A percentile compares a stretch with the other conserved stretches of the same genome.
These are phyloP conservation scores for Lingula anatina DNA, from an alignment of 2,888 invertebrate genomes.

Conservation along the genomic window DNA sequence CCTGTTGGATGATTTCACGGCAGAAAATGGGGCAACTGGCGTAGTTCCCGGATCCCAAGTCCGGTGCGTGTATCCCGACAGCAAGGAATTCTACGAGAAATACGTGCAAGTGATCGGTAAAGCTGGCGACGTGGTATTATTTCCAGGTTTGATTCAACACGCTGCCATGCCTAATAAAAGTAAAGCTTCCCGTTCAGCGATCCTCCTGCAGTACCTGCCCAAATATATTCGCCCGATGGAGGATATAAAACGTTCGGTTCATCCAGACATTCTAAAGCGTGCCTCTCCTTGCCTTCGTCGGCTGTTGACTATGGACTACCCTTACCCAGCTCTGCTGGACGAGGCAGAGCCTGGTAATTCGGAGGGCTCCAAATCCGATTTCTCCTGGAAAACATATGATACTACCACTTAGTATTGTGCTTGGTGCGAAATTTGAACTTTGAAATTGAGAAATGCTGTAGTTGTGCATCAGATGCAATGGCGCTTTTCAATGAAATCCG, in stretches of 20 bases:
- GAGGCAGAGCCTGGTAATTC: background rate
- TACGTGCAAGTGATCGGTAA: background rate
- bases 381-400: background rate
- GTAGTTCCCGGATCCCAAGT: background rate
- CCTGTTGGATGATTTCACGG: constrained; percentile 1
- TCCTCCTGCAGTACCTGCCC: background rate
- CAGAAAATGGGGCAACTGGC: background rate
- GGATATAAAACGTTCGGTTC: background rate
- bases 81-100: background rate
- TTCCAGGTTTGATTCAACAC: background rate
- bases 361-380: background rate
- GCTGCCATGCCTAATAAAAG: constrained; percentile 2
- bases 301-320: background rate
- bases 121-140: background rate
- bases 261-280: background rate
- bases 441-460: too few relatives aligned
- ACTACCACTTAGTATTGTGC: too few relatives aligned
- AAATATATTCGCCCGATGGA: constrained; percentile 2
- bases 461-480: too few relatives aligned
- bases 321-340: constrained; percentile 1
- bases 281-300: background rate
- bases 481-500: too few relatives aligned
- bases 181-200: background rate
- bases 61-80: background rate
- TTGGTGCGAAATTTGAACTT: too few relatives aligned